These are phyloP conservation scores for Agrochola lota DNA, from an alignment of 2,888 invertebrate species.

Conservation along the genomic window DNA sequence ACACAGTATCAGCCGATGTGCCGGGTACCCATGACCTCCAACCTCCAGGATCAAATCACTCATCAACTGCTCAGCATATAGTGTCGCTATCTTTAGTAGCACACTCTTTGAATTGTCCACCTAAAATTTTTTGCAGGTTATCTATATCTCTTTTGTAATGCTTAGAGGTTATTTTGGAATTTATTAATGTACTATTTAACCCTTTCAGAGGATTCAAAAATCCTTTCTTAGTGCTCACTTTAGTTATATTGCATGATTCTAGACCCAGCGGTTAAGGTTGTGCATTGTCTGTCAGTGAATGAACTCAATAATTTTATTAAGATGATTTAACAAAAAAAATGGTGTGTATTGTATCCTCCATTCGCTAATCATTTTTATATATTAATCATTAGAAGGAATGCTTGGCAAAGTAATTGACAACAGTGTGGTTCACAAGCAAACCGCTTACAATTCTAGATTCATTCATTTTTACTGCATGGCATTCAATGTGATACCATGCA, in stretches of 20 bases:
- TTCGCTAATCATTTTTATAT: not conserved
- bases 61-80: slow-evolving; percentile 96
- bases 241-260: too few species aligned
- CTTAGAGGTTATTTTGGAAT: too few species aligned
- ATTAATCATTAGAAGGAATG: not conserved
- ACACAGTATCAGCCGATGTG: slow-evolving; percentile 97
- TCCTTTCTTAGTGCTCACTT: too few species aligned
- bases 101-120: slow-evolving; percentile 96
- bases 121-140: slow-evolving; percentile 82
- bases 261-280: too few species aligned
- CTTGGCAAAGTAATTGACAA: not conserved
- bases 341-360: too few species aligned
- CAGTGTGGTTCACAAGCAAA: not conserved
- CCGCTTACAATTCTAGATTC: not conserved
- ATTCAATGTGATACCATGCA: not conserved
- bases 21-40: slow-evolving; percentile 95
- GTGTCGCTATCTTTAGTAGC: slow-evolving; percentile 94
- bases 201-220: too few species aligned
- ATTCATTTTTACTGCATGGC: not conserved
- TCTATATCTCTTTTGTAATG: too few species aligned
- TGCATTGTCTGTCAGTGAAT: too few species aligned
- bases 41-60: slow-evolving; percentile 97
- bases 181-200: too few species aligned
- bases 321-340: not conserved
- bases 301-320: too few species aligned